A percentile compares a stretch with the other conserved stretches of the same genome.
These are phyloP conservation scores for Agrochola lota DNA, from an alignment of 2,888 invertebrate genomes.

Conservation along the genomic window DNA sequence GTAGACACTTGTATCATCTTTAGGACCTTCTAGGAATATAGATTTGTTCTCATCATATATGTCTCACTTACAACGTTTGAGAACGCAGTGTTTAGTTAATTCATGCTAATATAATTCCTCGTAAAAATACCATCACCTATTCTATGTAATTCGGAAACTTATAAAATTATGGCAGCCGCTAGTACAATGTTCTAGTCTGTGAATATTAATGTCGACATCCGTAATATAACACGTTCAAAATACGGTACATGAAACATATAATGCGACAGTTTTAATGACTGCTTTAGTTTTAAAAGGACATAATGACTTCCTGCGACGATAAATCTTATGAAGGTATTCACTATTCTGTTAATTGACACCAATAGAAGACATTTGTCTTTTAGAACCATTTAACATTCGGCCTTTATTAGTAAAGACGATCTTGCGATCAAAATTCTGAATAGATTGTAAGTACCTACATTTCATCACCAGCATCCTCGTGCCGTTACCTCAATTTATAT, in stretches of 20 bases:
- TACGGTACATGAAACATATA: constrained; percentile 49
- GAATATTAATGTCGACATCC: constrained; percentile 49
- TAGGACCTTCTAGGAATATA: background rate
- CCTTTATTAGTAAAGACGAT: background rate
- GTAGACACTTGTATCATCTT: background rate
- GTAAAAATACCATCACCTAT: background rate
- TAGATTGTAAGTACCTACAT: background rate
- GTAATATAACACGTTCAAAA: constrained; percentile 44
- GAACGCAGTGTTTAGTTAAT: background rate
- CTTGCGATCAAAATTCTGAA: background rate
- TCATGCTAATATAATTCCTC: background rate
- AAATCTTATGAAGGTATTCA: constrained; percentile 52
- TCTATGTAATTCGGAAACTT: background rate
- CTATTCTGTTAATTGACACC: constrained; percentile 56
- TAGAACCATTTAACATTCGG: background rate
- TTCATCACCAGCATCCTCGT: background rate
- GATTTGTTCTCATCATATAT: background rate
- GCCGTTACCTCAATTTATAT: background rate
- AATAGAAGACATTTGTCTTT: constrained; percentile 37
- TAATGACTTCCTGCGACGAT: constrained; percentile 53
- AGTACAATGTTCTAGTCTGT: constrained; percentile 32
- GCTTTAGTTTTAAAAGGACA: constrained; percentile 54
- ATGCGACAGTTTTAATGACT: constrained; percentile 45
- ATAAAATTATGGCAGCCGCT: constrained; percentile 25
- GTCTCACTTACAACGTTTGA: background rate